A percentile compares a stretch with the other conserved stretches of the same genome.
Conservation (phyloP, 2,113 vertebrate species). For the Strix aluco region DNA sequence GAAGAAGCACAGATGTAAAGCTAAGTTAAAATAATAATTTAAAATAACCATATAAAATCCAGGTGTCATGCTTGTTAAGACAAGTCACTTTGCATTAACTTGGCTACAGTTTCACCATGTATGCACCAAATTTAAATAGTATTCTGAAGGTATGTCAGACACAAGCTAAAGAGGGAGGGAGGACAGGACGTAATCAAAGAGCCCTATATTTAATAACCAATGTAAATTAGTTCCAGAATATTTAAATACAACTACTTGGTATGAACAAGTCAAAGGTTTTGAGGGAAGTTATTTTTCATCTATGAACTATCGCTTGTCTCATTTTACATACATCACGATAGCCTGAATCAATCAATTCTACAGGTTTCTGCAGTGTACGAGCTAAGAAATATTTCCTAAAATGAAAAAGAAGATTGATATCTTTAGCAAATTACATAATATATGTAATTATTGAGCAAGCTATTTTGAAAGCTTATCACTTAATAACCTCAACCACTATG, state of each 20-base stretch:
- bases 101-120: not conserved
- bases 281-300: conserved; percentile 10
- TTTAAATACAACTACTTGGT: conserved; percentile 16
- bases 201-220: not conserved
- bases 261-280: conserved; percentile 3
- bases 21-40: not conserved
- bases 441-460: conserved; percentile 1
- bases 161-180: not conserved
- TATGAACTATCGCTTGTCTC: conserved; percentile 27
- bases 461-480: conserved; percentile 22
- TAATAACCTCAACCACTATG: not conserved
- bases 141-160: not conserved
- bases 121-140: not conserved
- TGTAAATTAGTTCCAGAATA: conserved; percentile 28
- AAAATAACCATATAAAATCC: not conserved
- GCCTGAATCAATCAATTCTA: not conserved
- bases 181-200: not conserved
- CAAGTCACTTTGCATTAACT: not conserved
- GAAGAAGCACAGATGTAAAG: not conserved
- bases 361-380: not conserved
- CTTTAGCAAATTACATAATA: conserved; percentile 49
- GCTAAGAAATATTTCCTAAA: conserved; percentile 10
- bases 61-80: not conserved
- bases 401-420: not conserved
- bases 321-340: not conserved